A percentile compares a stretch with the other conserved stretches of the same genome.
Conservation (phyloP, 1,140 invertebrate genomes). For the Drosophila orosa region DNA sequence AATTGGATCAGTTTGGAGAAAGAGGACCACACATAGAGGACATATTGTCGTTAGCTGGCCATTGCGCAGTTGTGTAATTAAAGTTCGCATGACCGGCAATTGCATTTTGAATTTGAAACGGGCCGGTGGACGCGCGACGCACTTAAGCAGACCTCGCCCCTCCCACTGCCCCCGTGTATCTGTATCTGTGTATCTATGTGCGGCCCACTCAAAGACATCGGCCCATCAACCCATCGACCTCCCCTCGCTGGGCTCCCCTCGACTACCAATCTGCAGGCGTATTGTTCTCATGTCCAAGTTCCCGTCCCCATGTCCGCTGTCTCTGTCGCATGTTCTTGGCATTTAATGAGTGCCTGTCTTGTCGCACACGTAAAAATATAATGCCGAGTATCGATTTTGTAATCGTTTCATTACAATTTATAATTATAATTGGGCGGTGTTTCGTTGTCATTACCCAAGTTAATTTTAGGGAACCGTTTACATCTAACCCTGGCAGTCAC, state of each 20-base stretch:
- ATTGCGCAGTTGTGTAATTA: constrained; percentile 66
- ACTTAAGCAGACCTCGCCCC: constrained; percentile 12
- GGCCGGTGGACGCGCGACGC: constrained; percentile 44
- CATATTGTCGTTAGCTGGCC: constrained; percentile 27
- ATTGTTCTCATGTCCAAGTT: constrained; percentile 50
- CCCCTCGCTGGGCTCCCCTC: constrained; percentile 2
- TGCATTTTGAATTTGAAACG: constrained; percentile 75
- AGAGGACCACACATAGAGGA: constrained; percentile 18
- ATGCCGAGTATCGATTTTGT: constrained; percentile 21
- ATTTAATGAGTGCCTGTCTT: constrained; percentile 62
- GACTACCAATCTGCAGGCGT: constrained; percentile 24
- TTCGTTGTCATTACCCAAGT: background rate
- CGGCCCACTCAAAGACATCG: constrained; percentile 25
- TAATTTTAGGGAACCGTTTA: background rate
- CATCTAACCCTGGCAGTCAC: background rate
- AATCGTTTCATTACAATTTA: constrained; percentile 10
- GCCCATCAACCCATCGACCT: constrained; percentile 3
- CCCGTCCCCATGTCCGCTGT: constrained; percentile 19
- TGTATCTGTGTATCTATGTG: constrained; percentile 5
- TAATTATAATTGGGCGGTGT: constrained; percentile 1
- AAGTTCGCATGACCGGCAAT: constrained; percentile 77
- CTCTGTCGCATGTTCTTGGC: constrained; percentile 66
- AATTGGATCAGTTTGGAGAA: constrained; percentile 13
- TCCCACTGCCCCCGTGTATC: background rate
- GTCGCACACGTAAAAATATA: constrained; percentile 31